Conservation (phyloP, 2,113 vertebrate species). For the Cottus gobio region DNA sequence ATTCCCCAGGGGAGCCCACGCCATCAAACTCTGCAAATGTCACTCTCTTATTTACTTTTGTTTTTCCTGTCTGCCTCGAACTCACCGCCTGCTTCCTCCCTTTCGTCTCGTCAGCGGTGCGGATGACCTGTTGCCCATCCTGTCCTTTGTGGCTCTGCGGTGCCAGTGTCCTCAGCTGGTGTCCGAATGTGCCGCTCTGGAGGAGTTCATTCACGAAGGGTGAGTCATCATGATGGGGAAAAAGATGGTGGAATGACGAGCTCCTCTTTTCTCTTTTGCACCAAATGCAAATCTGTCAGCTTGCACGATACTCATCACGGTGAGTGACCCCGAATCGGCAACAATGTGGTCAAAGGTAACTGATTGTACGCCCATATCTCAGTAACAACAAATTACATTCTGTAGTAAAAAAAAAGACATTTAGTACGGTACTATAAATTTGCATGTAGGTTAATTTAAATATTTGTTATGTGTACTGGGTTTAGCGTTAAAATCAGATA, state of each 20-base stretch:
- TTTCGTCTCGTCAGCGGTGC: constrained; percentile 85
- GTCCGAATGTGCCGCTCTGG: constrained; percentile 92
- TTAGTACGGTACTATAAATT: not conserved
- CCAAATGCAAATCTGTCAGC: not conserved
- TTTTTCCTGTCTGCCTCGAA: not conserved
- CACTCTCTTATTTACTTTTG: constrained; percentile 8
- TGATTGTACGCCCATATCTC: not conserved
- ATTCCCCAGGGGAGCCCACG: constrained; percentile 16
- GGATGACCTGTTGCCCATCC: constrained; percentile 93
- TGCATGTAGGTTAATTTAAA: not conserved
- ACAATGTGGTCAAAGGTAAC: not conserved
- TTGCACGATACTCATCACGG: not conserved
- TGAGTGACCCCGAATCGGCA: not conserved
- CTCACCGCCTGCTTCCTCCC: not conserved
- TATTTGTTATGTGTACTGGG: not conserved
- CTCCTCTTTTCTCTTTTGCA: not conserved
- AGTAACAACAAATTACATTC: too few species aligned
- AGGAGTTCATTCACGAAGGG: constrained; percentile 98
- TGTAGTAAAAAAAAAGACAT: not conserved
- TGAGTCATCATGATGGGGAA: constrained; percentile 67
- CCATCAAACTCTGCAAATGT: constrained; percentile 36
- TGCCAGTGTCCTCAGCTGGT: constrained; percentile 91
- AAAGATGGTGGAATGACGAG: not conserved
- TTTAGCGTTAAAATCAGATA: not conserved
- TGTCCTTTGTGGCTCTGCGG: constrained; percentile 92